phyloP scores from a whole-genome alignment of 2,797 vertebrate species.

The Rhinichthys osculus region DNA sequence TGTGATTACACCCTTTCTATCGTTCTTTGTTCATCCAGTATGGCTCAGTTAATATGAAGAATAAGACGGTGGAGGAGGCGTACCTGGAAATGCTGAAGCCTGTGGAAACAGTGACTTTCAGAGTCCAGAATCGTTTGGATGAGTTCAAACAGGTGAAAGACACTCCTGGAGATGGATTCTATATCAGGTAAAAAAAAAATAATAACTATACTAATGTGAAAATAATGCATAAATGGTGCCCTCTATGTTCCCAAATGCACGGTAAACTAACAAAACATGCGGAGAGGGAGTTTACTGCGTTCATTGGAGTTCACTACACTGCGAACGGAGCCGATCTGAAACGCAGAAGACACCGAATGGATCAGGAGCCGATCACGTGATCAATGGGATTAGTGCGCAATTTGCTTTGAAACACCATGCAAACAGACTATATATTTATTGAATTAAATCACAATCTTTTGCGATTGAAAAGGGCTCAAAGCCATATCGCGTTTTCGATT shows the following conservation, averaged over 20 bases:
- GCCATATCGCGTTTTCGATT: not conserved
- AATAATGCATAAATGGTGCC: not conserved
- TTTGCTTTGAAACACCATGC: not conserved
- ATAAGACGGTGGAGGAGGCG: conserved; percentile 92
- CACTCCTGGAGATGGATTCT: conserved; percentile 94
- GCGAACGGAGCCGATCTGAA: not conserved
- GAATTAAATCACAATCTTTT: not conserved
- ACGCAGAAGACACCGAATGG: not conserved
- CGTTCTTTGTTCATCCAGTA: conserved; percentile 77
- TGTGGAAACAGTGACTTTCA: conserved; percentile 85
- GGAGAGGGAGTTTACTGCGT: not conserved
- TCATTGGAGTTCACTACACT: not conserved
- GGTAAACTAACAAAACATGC: not conserved
- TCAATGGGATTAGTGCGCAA: not conserved
- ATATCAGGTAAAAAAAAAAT: conserved; percentile 84
- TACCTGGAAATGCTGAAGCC: conserved; percentile 97
- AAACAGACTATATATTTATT: not conserved
- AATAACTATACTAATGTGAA: not conserved
- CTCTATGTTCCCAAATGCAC: not conserved
- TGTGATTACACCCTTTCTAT: not conserved
- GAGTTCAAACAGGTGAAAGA: conserved; percentile 90
- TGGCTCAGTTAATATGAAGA: conserved; percentile 87
- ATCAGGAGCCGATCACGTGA: not conserved
- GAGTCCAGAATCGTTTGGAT: conserved; percentile 88
- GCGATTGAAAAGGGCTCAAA: not conserved